Evolutionary conservation across 1,140 invertebrate genomes (phyloP).

Genomic region (Drosophila nigromelanica): DNA sequence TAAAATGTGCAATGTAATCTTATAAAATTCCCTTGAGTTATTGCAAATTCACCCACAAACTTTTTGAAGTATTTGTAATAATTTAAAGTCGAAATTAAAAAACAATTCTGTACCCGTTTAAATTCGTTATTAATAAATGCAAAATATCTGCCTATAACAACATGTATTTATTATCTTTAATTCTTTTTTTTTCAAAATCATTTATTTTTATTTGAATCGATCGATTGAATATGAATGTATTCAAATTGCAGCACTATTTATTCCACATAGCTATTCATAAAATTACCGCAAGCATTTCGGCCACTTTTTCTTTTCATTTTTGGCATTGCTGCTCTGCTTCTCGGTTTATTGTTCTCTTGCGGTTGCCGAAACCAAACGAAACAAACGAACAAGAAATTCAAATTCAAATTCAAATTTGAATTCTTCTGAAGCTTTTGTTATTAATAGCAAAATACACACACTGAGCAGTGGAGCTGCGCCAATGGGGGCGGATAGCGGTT

Average conservation of each 20-base stretch:
- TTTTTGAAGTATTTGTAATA: no score
- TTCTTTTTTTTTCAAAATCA: background rate
- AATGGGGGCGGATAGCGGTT: background rate
- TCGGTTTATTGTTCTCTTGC: conserved; percentile 73
- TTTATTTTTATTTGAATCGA: conserved; percentile 3
- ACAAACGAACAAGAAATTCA: conserved; percentile 46
- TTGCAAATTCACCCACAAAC: no score
- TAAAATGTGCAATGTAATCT: no score
- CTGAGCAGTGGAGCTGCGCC: conserved; percentile 52
- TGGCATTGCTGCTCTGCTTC: conserved; percentile 20
- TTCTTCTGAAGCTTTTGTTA: conserved; percentile 79
- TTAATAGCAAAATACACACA: conserved; percentile 79
- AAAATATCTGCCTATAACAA: background rate
- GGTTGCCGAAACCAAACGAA: conserved; percentile 64
- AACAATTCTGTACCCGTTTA: no score
- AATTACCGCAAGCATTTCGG: conserved; percentile 62
- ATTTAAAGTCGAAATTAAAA: no score
- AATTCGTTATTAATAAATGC: no score
- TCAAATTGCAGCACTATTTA: conserved; percentile 46
- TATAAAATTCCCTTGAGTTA: no score
- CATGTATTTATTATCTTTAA: conserved; percentile 1
- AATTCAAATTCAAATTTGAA: conserved; percentile 55
- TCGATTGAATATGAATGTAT: conserved; percentile 4
- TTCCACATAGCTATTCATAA: conserved; percentile 37
- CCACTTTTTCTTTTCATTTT: conserved; percentile 36